Conservation (phyloP, 2,888 invertebrate genomes). For the Lochmaea capreae region DNA sequence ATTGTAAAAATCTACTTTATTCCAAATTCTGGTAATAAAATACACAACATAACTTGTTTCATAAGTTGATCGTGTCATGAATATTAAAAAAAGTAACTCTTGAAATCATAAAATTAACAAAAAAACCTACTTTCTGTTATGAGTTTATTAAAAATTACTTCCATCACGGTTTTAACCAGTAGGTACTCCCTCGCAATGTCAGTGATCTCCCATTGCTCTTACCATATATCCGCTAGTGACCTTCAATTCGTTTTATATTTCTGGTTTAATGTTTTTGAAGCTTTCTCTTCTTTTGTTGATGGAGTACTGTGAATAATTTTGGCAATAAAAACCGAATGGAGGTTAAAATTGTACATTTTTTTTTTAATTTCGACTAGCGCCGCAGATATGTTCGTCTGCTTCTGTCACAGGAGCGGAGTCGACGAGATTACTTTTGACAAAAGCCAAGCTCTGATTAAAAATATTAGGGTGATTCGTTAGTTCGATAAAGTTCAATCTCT, state of each 20-base stretch:
- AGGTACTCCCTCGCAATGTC: background rate
- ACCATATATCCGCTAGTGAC: slow-evolving; percentile 1
- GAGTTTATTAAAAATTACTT: background rate
- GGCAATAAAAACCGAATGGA: slow-evolving; percentile 34
- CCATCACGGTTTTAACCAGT: background rate
- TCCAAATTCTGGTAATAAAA: too few species aligned
- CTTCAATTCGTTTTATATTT: slow-evolving; percentile 5
- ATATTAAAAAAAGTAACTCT: too few species aligned
- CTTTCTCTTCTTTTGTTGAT: slow-evolving; percentile 35
- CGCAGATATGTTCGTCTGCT: background rate
- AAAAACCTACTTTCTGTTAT: too few species aligned
- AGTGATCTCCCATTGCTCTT: background rate
- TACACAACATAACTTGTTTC: too few species aligned
- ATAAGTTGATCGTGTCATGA: too few species aligned
- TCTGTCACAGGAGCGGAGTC: slow-evolving; percentile 5
- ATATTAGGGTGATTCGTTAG: too few species aligned
- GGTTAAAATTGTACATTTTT: slow-evolving; percentile 20
- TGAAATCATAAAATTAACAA: too few species aligned
- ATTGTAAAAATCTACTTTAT: too few species aligned
- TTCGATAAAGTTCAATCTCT: too few species aligned
- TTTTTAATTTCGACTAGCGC: slow-evolving; percentile 8
- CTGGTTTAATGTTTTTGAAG: slow-evolving; percentile 10
- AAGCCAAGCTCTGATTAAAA: too few species aligned
- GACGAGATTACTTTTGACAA: background rate
- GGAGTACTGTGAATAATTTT: slow-evolving; percentile 32